Evolutionary conservation across 2,888 invertebrate species (phyloP), one percentile per base, ranked within the genome.

Genomic region (Leptinotarsa rubiginosa): DNA sequence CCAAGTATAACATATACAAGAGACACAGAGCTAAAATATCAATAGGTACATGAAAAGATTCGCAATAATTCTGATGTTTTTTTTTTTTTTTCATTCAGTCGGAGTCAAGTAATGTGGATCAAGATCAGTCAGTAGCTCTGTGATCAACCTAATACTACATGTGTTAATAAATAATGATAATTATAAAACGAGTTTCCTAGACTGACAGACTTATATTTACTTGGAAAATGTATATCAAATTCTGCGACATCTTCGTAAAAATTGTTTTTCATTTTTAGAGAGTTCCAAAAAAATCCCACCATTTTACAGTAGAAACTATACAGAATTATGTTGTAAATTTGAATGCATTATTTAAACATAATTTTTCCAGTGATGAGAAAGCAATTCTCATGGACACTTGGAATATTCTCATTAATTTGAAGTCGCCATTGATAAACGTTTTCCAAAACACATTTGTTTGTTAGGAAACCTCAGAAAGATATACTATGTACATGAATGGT

Each of bases 401-500:
- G 18, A 13, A 56, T 22, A 22, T 22, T 56, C 22, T 22, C 13
- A 56, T 56, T 56, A 56, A 31, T 56, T 56, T 56, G 56, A 20
- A 15, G 56, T 25, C 22, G 3, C 31, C 49, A 12, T 69, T 18
- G 56, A 69, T 68, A 54, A 54, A 67, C 67, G n/a, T 49, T 50
- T 67, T 67, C n/a, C 50, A n/a, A 67, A 41, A 67, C 15, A 56
- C 22, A 22, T 18, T 67, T 52, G 68, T 41, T n/a, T 56, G 56
- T 20, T 20, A 18, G 20, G 69, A 65, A 52, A 59, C 65, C 59
- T 47, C 68, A 47, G 62, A 75, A 75, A 71, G 69, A 77, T 73
- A 77, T 56, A 56, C 72, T 77, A 78, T 78, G 71, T 79, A 80
- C 79, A 79, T 73, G 74, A 78, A 75, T 77, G 77, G 73, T 74